Evolutionary conservation across 1,140 invertebrate species (phyloP).

Genomic region (Saxidomus purpurata): DNA sequence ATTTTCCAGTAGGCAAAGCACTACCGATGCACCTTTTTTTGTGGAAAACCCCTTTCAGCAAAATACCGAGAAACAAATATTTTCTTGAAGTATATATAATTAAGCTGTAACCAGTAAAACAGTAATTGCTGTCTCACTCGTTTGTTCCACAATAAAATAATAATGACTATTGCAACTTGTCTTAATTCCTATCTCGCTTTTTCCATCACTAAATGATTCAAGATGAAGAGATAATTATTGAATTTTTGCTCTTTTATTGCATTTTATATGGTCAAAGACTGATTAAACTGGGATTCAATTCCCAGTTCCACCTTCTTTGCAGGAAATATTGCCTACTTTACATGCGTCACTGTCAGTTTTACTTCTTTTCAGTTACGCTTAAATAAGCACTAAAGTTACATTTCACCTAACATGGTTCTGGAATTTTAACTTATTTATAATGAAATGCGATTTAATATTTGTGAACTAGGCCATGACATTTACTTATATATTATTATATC

Average conservation of each 20-base stretch:
- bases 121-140: not conserved
- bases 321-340: not conserved
- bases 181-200: not conserved
- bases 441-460: not conserved
- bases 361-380: not conserved
- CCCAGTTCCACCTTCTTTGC: not conserved
- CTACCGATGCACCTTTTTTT: no score
- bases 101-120: not conserved
- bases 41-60: no score
- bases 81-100: not conserved
- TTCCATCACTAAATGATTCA: not conserved
- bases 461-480: not conserved
- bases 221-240: not conserved
- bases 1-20: no score
- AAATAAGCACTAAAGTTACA: not conserved
- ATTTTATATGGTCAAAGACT: slow-evolving; percentile 27
- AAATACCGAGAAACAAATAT: not conserved
- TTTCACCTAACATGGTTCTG: not conserved
- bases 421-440: not conserved
- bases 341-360: not conserved
- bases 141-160: slow-evolving; percentile 1
- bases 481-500: not conserved
- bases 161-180: not conserved
- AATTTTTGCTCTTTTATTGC: slow-evolving; percentile 16
- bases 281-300: slow-evolving; percentile 47